Conservation (phyloP, 1,140 invertebrate species). For the Zelostemma sp. region DNA sequence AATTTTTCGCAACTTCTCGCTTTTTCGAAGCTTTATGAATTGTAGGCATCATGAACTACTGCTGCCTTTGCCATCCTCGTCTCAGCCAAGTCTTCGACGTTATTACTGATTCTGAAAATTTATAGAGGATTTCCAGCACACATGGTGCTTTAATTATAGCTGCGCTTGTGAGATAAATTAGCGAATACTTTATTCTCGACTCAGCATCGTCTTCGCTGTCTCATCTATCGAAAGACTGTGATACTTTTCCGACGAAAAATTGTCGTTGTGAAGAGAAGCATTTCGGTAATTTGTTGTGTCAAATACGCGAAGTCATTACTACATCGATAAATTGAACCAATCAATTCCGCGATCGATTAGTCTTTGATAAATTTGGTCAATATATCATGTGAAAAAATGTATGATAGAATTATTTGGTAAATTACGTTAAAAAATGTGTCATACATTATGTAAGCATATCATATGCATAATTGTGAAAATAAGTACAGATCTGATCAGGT, state of each 20-base stretch:
- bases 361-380: no score
- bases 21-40: constrained; percentile 58
- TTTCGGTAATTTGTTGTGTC: no score
- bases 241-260: not conserved
- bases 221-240: constrained; percentile 45
- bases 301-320: no score
- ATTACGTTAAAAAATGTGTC: no score
- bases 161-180: constrained; percentile 61
- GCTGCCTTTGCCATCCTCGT: constrained; percentile 33
- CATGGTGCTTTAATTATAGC: constrained; percentile 69
- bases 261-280: no score
- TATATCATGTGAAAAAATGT: no score
- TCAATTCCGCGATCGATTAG: no score
- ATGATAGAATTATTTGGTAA: no score
- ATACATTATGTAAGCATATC: no score
- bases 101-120: constrained; percentile 69
- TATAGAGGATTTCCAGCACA: constrained; percentile 64
- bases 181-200: constrained; percentile 63
- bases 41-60: constrained; percentile 52
- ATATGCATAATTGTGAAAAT: no score
- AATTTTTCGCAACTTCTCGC: constrained; percentile 63
- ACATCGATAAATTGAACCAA: no score
- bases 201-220: constrained; percentile 34
- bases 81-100: constrained; percentile 59
- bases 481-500: no score